phyloP scores from a whole-genome alignment of 2,888 invertebrate species.

The Polyploca ridens region DNA sequence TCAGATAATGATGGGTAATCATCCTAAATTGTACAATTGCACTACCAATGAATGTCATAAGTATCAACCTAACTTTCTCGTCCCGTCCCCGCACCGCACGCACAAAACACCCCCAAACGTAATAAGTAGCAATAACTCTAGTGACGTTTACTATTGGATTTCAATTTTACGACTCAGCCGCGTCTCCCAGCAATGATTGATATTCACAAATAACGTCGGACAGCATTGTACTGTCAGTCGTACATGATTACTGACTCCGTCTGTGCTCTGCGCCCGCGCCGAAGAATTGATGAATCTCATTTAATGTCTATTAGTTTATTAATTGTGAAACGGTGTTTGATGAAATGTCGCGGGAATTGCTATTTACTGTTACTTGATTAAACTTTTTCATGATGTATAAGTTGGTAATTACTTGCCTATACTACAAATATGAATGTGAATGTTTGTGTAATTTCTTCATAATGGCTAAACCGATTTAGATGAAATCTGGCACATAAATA shows the following conservation, averaged over 20 bases:
- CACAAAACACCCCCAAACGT: conserved; percentile 29
- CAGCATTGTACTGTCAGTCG: conserved; percentile 59
- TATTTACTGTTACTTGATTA: not conserved
- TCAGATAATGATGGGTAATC: too few relatives aligned
- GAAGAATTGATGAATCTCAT: conserved; percentile 20
- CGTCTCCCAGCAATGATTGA: conserved; percentile 60
- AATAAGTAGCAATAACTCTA: conserved; percentile 63
- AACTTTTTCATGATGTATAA: not conserved
- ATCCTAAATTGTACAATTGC: too few relatives aligned
- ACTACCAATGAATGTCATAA: too few relatives aligned
- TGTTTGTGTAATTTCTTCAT: too few relatives aligned
- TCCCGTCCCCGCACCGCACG: conserved; percentile 36
- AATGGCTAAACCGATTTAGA: too few relatives aligned
- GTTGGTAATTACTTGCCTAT: not conserved
- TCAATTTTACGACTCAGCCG: conserved; percentile 54
- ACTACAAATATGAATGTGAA: not conserved
- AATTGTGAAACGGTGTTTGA: conserved; percentile 30
- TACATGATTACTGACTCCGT: conserved; percentile 25
- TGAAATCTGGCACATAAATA: too few relatives aligned
- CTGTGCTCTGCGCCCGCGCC: conserved; percentile 19
- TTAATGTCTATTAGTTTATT: conserved; percentile 41
- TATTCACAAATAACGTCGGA: conserved; percentile 56
- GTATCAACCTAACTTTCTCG: conserved; percentile 19
- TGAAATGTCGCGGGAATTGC: conserved; percentile 1
- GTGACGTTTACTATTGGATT: conserved; percentile 64